Percentiles rank a stretch among this genome's conserved stretches.
Evolutionary conservation across 2,888 invertebrate genomes (phyloP).

Genomic region (Atrina japonica): DNA sequence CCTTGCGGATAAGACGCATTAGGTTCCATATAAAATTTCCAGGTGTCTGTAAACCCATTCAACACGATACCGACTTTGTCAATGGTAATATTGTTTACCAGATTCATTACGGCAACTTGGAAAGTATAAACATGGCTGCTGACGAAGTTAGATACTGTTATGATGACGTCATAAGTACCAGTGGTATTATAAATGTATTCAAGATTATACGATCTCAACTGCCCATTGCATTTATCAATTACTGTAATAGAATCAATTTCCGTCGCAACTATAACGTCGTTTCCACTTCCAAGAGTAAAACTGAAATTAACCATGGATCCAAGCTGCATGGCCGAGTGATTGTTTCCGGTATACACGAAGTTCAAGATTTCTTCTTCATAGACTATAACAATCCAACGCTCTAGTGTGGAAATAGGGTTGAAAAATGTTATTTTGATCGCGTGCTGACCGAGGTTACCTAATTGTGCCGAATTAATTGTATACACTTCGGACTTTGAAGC

Average conservation of each 20-base stretch:
- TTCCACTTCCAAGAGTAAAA: constrained; percentile 27
- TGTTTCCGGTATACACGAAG: constrained; percentile 11
- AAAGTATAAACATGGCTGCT: constrained; percentile 10
- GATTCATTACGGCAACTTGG: constrained; percentile 22
- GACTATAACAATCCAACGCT: constrained; percentile 29
- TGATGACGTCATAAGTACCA: constrained; percentile 18
- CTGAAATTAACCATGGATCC: constrained; percentile 19
- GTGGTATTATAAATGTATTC: constrained; percentile 26
- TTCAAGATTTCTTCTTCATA: constrained; percentile 26
- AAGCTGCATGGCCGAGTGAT: constrained; percentile 15
- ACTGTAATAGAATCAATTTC: constrained; percentile 21
- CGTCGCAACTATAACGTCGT: constrained; percentile 28
- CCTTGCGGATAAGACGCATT: constrained; percentile 33
- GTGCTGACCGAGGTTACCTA: constrained; percentile 32
- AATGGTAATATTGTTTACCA: constrained; percentile 34
- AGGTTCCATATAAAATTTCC: constrained; percentile 17
- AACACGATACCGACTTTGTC: not conserved
- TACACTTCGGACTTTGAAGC: not conserved
- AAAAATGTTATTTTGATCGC: constrained; percentile 21
- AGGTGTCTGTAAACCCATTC: not conserved
- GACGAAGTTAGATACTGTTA: constrained; percentile 37
- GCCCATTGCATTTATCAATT: constrained; percentile 26
- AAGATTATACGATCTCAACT: constrained; percentile 11
- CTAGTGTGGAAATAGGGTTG: constrained; percentile 14
- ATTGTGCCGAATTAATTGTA: constrained; percentile 10